Percentiles rank a stretch among this genome's conserved stretches.
Conservation (phyloP, 2,113 vertebrate species). For the Hippocampus comes region DNA sequence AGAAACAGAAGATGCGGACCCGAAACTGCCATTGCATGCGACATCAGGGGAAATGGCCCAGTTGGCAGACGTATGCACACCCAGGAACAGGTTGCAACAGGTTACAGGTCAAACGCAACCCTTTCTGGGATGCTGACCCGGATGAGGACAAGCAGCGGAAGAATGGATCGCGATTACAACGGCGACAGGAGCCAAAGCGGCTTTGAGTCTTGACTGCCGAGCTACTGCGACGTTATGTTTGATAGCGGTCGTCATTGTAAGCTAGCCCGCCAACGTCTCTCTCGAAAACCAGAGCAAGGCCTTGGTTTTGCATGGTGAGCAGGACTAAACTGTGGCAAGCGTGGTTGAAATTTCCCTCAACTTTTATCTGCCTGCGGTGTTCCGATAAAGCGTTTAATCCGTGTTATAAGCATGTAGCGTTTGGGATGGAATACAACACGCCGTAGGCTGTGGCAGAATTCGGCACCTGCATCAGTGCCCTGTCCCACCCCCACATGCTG, state of each 20-base stretch:
- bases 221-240: slow-evolving; percentile 7
- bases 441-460: slow-evolving; percentile 52
- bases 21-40: slow-evolving; percentile 30
- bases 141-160: too few species aligned
- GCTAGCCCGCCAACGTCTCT: background rate
- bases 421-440: slow-evolving; percentile 45
- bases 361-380: slow-evolving; percentile 27
- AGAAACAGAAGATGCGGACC: slow-evolving; percentile 29
- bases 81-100: slow-evolving; percentile 24
- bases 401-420: slow-evolving; percentile 27
- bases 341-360: background rate
- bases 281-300: background rate
- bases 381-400: slow-evolving; percentile 35
- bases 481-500: slow-evolving; percentile 52
- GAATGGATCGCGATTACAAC: too few species aligned
- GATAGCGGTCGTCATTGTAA: background rate
- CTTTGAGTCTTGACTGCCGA: background rate
- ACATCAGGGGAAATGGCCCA: slow-evolving; percentile 19
- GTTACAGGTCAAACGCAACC: background rate
- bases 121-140: too few species aligned
- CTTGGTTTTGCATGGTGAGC: background rate
- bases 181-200: too few species aligned
- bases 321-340: background rate
- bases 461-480: slow-evolving; percentile 61
- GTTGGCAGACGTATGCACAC: slow-evolving; percentile 12